Base-by-base conservation (phyloP, 2,113 vertebrate species). In the Melanotaenia duboulayi region DNA sequence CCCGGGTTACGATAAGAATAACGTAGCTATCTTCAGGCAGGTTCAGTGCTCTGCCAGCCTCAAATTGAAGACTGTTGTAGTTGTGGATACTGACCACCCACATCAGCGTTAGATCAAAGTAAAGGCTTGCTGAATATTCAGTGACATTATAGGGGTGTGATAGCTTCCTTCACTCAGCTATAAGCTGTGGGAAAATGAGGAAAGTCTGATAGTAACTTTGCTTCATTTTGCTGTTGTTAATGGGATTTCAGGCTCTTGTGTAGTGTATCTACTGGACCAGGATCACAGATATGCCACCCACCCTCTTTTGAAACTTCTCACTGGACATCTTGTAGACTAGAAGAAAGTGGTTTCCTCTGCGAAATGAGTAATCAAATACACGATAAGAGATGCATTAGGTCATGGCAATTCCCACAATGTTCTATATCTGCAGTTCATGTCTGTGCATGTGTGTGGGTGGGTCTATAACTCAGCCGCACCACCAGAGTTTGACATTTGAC, bases 341-440 rank as follows among this genome's bases (percentile, higher is more conserved):
- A 80, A 71, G 71, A 69, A 80, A 84, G 80, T 76, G 56, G 67
- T 76, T 82, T 87, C 85, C 88, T 86, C 78, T 80, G 84, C 89
- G 85, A 90, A 90, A 89, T 83, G 84, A 88, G 80, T 85, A 90
- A 89, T 89, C 88, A 78, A 87, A 90, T 70, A 65, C 37, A 56
- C 85, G 89, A 91, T 91, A 92, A 91, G 80, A 71, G 68, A 86
- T 32, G 75, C 71, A 91, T 90, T 81, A 91, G 89, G 85, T 91
- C 88, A 91, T 90, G 82, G 87, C 80, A 83, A 82, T 90, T 92
- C 89, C 89, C 89, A 91, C 90, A 86, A 76, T 81, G 86, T 81
- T 85, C 71, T 65, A 64, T 73, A 85, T 65, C 73, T 72, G 74
- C 72, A 65, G 42, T 67, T 76, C 71, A 74, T 66, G 69, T 51